Percentiles rank a stretch among this genome's conserved stretches.
Conservation (phyloP, 2,113 vertebrate species). For the Crotalus helleri region DNA sequence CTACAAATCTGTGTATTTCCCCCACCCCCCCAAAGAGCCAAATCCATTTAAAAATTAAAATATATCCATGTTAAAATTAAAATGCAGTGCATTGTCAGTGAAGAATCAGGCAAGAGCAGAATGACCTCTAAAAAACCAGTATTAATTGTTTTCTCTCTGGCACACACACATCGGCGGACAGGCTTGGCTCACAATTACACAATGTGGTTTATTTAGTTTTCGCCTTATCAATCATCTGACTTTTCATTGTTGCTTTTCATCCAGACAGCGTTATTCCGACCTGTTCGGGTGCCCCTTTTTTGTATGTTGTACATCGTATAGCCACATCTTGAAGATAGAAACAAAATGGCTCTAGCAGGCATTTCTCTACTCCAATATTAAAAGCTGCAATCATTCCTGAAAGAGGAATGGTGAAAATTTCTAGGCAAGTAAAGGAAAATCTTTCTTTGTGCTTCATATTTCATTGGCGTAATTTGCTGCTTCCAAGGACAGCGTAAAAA, state of each 20-base stretch:
- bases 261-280: not conserved
- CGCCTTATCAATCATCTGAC: not conserved
- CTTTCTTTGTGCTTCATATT: not conserved
- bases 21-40: no score
- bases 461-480: no score
- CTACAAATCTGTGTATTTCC: not conserved
- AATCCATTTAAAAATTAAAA: not conserved
- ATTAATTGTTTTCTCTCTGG: not conserved
- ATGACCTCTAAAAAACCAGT: no score
- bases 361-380: not conserved
- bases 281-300: not conserved
- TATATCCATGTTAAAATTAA: not conserved
- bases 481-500: not conserved
- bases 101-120: not conserved
- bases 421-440: not conserved
- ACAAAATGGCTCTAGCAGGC: not conserved
- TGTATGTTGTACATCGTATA: not conserved
- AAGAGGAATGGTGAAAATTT: not conserved
- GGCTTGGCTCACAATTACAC: not conserved
- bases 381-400: not conserved
- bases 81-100: not conserved
- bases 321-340: no score
- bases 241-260: not conserved
- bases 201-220: not conserved
- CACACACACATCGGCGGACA: not conserved